Evolutionary conservation across 2,888 invertebrate genomes (phyloP).

Genomic region (Dasypolia templi): DNA sequence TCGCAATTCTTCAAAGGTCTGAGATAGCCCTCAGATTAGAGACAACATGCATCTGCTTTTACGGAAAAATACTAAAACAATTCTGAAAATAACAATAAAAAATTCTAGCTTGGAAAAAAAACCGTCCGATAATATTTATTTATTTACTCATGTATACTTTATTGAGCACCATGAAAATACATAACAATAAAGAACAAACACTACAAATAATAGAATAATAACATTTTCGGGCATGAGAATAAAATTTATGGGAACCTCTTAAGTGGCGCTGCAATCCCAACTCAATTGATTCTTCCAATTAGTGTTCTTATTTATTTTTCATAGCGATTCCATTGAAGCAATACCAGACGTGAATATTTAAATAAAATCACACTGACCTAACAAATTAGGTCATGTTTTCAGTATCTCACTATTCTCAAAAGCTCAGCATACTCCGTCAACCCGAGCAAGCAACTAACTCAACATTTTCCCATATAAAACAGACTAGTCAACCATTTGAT

Average conservation of each 20-base stretch:
- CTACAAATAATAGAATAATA: too few species aligned
- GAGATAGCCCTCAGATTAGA: background rate
- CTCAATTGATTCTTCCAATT: background rate
- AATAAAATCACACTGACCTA: background rate
- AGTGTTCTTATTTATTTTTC: background rate
- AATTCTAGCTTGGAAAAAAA: background rate
- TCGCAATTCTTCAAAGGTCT: background rate
- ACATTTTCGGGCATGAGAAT: background rate
- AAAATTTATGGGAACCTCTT: background rate
- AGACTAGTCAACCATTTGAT: conserved; percentile 10
- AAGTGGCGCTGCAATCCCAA: background rate
- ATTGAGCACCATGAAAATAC: too few species aligned
- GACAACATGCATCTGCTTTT: background rate
- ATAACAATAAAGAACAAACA: too few species aligned
- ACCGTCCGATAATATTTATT: too few species aligned
- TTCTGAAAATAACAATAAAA: background rate
- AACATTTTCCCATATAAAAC: conserved; percentile 40
- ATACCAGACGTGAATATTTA: background rate
- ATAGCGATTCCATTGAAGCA: background rate
- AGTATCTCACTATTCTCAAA: background rate
- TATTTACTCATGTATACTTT: too few species aligned
- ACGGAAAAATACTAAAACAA: background rate
- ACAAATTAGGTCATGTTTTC: background rate
- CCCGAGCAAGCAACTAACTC: background rate
- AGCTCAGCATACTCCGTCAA: background rate